Percentiles rank a stretch among this genome's conserved stretches.
Evolutionary conservation across 2,888 invertebrate genomes (phyloP).

Genomic region (Limenitis camilla): DNA sequence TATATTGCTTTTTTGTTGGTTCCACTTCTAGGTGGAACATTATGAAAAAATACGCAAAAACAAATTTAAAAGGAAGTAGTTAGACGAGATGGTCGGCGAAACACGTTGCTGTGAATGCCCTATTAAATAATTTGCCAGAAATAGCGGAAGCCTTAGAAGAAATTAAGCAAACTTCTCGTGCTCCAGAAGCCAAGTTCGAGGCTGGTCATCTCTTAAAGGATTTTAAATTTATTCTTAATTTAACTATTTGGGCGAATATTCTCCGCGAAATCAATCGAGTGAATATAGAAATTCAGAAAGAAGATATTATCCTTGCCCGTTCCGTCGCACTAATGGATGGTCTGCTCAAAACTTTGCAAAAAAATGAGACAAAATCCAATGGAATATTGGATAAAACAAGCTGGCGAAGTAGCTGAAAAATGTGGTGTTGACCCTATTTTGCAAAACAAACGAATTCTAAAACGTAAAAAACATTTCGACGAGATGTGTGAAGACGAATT

Average conservation of each 20-base stretch:
- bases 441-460: slow-evolving; percentile 17
- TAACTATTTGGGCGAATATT: slow-evolving; percentile 26
- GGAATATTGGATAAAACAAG: slow-evolving; percentile 25
- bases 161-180: slow-evolving; percentile 21
- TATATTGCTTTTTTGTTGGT: slow-evolving; percentile 27
- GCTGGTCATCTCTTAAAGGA: slow-evolving; percentile 22
- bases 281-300: slow-evolving; percentile 20
- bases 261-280: slow-evolving; percentile 25
- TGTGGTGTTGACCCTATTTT: slow-evolving; percentile 20
- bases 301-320: slow-evolving; percentile 22
- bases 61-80: slow-evolving; percentile 24
- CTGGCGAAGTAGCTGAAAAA: slow-evolving; percentile 23
- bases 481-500: slow-evolving; percentile 27
- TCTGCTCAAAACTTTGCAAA: slow-evolving; percentile 24
- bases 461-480: slow-evolving; percentile 25
- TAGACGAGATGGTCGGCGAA: slow-evolving; percentile 26
- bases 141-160: slow-evolving; percentile 21
- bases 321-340: slow-evolving; percentile 20
- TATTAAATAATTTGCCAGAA: slow-evolving; percentile 24
- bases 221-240: slow-evolving; percentile 25
- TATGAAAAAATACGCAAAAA: slow-evolving; percentile 24
- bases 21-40: slow-evolving; percentile 27
- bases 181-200: slow-evolving; percentile 25
- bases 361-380: slow-evolving; percentile 25
- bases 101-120: slow-evolving; percentile 23